Evolutionary conservation across 1,140 invertebrate genomes (phyloP), one percentile per base, ranked within the genome.

Genomic region (Zaprionus inermis): DNA sequence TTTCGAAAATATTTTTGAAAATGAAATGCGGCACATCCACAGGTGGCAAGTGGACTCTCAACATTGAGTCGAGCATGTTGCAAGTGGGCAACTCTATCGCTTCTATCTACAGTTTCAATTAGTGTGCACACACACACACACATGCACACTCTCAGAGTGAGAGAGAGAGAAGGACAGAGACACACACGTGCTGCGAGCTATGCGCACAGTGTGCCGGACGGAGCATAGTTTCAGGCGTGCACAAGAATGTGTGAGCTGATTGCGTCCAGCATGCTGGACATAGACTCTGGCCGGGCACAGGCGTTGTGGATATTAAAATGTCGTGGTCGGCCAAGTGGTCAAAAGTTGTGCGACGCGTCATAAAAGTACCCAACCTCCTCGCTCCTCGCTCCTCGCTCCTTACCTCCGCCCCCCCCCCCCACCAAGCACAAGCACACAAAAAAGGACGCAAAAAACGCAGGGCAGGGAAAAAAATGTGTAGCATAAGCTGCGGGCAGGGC

Each of bases 301-400:
- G 44, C 20, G 52, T 36, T 65, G 82, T 79, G 83, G 83, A 88
- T 88, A 83, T 88, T 81, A 88, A 88, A 88, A 88, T 88, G 83
- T 88, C 83, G 83, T 84, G 83, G 83, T 86, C 64, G 79, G 72
- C 72, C 76, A 88, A 86, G 79, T 82, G 83, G 83, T 86, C 83
- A 88, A 88, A 88, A 88, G 79, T 88, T 88, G 76, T 74, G 75
- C 82, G 68, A 67, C 79, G 82, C 78, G 68, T 85, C 81, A 84
- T 84, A 84, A 83, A 83, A 83, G 77, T 68, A 54, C 41, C 41
- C 44, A 49, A 49, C 7, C 16, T 10, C 16, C 41, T n/a, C n/a
- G n/a, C n/a, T n/a, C n/a, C n/a, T n/a, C n/a, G n/a, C 24, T 24
- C 22, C 1, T 1, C 22, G 4, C 22, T 4, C 22, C 2, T 1